Base-by-base conservation (phyloP, 2,113 vertebrate species). In the Colistium nudipinnis region DNA sequence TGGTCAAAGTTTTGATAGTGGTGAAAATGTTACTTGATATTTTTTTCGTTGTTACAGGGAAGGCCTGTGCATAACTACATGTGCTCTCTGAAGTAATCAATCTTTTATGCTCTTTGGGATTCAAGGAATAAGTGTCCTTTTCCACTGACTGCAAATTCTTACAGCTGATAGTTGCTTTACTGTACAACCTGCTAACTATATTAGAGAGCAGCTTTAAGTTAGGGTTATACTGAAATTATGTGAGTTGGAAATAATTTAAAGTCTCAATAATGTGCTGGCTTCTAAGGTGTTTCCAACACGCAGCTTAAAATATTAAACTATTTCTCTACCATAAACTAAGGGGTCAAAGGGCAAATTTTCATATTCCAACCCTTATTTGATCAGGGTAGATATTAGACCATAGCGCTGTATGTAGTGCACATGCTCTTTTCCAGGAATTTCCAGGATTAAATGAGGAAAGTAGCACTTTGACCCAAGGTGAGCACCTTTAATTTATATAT, bases 401-500 rank as follows among this genome's bases (percentile, higher is more conserved):
- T 25, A 52, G 20, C 16, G 16, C 4, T 63, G 43, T 64, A 6
- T 48, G 47, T 41, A 19, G 14, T 31, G 68, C 36, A 72, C 55
- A 47, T 54, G 25, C 55, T 71, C 27, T 85, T 74, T 85, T 88
- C 13, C 76, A 85, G 80, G 80, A 68, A 24, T 84, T 83, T 86
- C 62, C 68, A 41, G 49, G 63, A 72, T 76, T 74, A 70, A 80
- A 81, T 79, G 54, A 82, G 74, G 63, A 75, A 81, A 77, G 24
- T 79, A 28, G 70, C 33, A 70, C 33, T 69, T 76, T 87, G 61
- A 79, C 17, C 47, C 39, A 73, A 84, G 84, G 89, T 90, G 87
- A 90, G 86, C 79, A 48, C 38, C 41, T 10, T 62, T 19, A 44
- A 36, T 54, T 12, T 55, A 63, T 72, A 49, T 51, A 22, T 43